Evolutionary conservation across 1,140 invertebrate species (phyloP).

Genomic region (Ips typographus): DNA sequence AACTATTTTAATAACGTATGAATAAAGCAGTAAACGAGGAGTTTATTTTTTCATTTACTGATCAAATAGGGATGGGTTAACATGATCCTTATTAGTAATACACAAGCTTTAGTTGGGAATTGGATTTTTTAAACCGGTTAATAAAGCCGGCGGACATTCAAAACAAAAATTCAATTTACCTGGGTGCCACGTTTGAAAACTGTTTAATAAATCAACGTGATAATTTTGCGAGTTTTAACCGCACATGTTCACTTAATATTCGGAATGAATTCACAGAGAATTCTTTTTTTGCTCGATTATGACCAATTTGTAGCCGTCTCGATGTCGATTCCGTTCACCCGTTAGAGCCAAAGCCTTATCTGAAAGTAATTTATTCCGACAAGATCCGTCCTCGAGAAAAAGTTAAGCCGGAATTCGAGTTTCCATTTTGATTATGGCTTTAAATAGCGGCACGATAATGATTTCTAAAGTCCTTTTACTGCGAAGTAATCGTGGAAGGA

Average conservation of each 20-base stretch:
- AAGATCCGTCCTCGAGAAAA: neutral
- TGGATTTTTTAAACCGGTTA: too few species aligned
- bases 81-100: too few species aligned
- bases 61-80: too few species aligned
- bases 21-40: too few species aligned
- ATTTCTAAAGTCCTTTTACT: slow-evolving; percentile 34
- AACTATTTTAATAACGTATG: too few species aligned
- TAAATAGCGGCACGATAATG: slow-evolving; percentile 24
- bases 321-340: neutral
- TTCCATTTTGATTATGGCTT: slow-evolving; percentile 25
- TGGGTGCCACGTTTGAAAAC: slow-evolving; percentile 1
- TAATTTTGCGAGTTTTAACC: slow-evolving; percentile 1
- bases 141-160: neutral
- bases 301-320: neutral
- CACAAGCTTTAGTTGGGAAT: too few species aligned
- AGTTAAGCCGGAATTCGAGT: slow-evolving; percentile 4
- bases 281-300: neutral
- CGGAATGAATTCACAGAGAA: neutral
- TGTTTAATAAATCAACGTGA: slow-evolving; percentile 11
- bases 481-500: slow-evolving; percentile 18
- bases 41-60: too few species aligned
- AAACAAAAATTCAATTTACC: neutral
- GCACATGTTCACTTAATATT: slow-evolving; percentile 5
- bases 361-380: neutral
- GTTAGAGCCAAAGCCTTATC: neutral